A percentile compares a stretch with the other conserved stretches of the same genome.
Evolutionary conservation across 2,888 invertebrate species (phyloP).

Genomic region (Phragmatobia fuliginosa): DNA sequence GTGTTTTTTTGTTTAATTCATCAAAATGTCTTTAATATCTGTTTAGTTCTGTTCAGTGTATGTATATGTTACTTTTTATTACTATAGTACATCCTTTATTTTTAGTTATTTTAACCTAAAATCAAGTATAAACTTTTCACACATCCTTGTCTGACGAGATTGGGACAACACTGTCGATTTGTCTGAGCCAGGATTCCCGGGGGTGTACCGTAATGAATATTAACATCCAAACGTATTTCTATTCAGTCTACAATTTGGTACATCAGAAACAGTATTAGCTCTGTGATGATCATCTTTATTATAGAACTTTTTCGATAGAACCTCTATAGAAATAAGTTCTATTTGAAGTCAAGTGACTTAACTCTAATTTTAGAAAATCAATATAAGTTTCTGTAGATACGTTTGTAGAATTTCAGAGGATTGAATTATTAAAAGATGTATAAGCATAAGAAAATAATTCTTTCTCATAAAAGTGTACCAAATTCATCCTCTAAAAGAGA

Average conservation of each 20-base stretch:
- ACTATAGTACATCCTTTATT: too few relatives aligned
- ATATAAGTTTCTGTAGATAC: neutral
- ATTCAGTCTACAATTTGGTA: constrained; percentile 35
- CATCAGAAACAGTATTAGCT: constrained; percentile 16
- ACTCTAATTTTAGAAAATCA: neutral
- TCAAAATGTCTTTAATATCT: too few relatives aligned
- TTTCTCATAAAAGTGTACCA: too few relatives aligned
- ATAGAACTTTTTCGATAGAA: neutral
- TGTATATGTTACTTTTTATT: too few relatives aligned
- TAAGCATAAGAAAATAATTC: neutral
- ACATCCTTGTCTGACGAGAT: constrained; percentile 48
- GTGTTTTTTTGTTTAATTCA: too few relatives aligned
- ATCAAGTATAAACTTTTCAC: constrained; percentile 21
- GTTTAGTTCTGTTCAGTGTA: too few relatives aligned
- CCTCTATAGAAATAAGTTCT: too few relatives aligned
- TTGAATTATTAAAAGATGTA: neutral
- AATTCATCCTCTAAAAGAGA: too few relatives aligned
- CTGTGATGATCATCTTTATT: constrained; percentile 30
- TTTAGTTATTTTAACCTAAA: neutral
- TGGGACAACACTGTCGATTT: constrained; percentile 68
- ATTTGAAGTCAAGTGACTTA: too few relatives aligned
- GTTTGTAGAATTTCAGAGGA: neutral
- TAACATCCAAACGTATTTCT: constrained; percentile 63
- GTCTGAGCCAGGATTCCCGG: constrained; percentile 66
- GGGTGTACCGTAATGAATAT: constrained; percentile 79